Evolutionary conservation across 35 echinoderm and acorn worm species (phyloP).

Genomic region (Hemicentrotus pulcherrimus): DNA sequence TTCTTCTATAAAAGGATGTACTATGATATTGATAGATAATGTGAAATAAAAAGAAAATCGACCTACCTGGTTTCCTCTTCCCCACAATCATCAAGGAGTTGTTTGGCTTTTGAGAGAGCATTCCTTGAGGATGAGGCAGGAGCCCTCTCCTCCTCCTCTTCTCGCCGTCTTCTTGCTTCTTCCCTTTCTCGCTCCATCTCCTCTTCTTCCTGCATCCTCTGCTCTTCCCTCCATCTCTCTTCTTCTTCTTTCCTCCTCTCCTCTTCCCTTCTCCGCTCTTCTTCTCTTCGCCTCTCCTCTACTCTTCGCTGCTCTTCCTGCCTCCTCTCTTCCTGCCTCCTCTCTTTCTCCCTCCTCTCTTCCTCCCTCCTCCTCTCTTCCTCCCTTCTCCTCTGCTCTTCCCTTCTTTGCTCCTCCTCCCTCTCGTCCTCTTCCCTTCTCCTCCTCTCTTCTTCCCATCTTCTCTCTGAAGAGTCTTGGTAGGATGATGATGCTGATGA

Average conservation of each 20-base stretch:
- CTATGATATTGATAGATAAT: neutral
- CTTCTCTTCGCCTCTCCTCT: neutral
- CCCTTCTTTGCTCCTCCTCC: neutral
- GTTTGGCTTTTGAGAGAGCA: neutral
- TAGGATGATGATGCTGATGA: neutral
- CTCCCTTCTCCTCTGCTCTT: neutral
- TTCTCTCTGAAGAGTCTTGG: neutral
- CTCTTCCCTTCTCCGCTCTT: neutral
- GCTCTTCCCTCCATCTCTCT: neutral
- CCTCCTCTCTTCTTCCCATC: conserved; percentile 7
- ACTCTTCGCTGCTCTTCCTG: neutral
- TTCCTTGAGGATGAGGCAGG: neutral
- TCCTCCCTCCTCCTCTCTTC: conserved; percentile 30
- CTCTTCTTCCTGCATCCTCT: neutral
- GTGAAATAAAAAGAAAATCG: neutral
- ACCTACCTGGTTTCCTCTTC: conserved; percentile 12
- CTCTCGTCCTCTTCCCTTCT: conserved; percentile 38
- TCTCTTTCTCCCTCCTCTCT: neutral
- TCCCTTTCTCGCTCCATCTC: neutral
- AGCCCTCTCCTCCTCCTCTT: neutral
- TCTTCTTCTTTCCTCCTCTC: neutral
- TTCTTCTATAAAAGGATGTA: no score
- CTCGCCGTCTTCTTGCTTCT: neutral
- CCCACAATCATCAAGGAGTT: neutral
- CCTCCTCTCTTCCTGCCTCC: neutral